Evolutionary conservation across 2,113 vertebrate species (phyloP), one percentile per base, ranked within the genome.

Genomic region (Boleophthalmus pectinirostris): DNA sequence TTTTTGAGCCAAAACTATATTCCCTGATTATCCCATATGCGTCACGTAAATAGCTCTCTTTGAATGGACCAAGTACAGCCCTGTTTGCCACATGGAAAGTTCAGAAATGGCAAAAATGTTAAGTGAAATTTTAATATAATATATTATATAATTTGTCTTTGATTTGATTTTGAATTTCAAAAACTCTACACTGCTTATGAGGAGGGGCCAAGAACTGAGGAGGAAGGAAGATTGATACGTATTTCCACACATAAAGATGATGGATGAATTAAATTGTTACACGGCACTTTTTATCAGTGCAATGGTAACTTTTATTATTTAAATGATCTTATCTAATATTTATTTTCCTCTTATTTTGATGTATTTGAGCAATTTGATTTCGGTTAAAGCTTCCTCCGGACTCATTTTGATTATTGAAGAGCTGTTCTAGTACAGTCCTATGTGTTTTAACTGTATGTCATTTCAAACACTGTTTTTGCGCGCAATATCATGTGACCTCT

Each of bases 401-500:
- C 61, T 64, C 18, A 43, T 64, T 33, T 12, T 64, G 20, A 43
- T 72, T 65, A 69, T 60, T 73, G 11, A 20, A 67, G 66, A 73
- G 60, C 64, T 79, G 54, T 68, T 69, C 81, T 75, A 73, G 81
- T 68, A 76, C 68, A 68, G 65, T 60, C 24, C 29, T 47, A 66
- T 78, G 57, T 56, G 51, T 15, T 69, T 43, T 35, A 72, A 14
- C 35, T 38, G 35, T 38, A 38, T 38, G 38, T 9, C 20, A 66
- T 72, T 54, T 60, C 53, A 64, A 72, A 68, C 71, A 82, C 63
- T 75, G 68, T 69, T 68, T 70, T 21, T 20, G 33, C 13, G 33
- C 18, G 61, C 33, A 64, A 43, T 64, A 64, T 43, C 29, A 64
- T 38, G 29, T 35, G 60, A 20, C 60, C 29, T 58, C 56, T 25